Evolutionary conservation across 1,140 invertebrate species (phyloP), one percentile per base, ranked within the genome.

Genomic region (Oncopodura yosiiana): DNA sequence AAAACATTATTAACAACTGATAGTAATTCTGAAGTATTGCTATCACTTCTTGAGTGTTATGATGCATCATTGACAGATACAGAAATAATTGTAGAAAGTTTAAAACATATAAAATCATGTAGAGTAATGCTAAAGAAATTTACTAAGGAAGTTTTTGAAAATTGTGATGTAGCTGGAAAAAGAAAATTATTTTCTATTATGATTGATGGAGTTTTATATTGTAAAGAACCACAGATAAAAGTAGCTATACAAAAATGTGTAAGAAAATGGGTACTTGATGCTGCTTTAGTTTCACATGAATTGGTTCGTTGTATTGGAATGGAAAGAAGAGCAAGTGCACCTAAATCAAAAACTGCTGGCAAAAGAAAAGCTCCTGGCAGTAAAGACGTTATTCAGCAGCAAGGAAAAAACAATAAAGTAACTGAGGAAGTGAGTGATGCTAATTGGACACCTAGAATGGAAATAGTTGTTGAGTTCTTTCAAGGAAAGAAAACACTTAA

Each of bases 401-500:
- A 60, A 44, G 43, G 18, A 9, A 54, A 36, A 49, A 45, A 59
- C 38, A 49, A 42, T 34, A 21, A 53, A 54, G 36, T 36, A 26
- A 26, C 11, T 43, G n/a, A 29, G 36, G 19, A 49, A 21, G 16
- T 38, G 6, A 3, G 29, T 48, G 41, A 11, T 14, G 32, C 19
- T 3, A 30, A 60, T 9, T 46, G 58, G 16, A 94, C 88, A 87
- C 84, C 81, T 67, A 71, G 83, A 30, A 83, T 87, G 1, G 77
- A 84, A 34, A 79, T 82, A 0, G 68, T 92, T 0, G 66, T 95
- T 1, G 90, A 94, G 71, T 80, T 88, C 53, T 74, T 91, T 8
- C 90, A 95, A 68, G 78, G 75, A 56, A 87, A 87, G 66, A 86
- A 87, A 61, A 82, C 82, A 66, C 76, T 90, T 55, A 66, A 77